phyloP scores from a whole-genome alignment of 2,888 invertebrate species.

The Melanchra persicariae region DNA sequence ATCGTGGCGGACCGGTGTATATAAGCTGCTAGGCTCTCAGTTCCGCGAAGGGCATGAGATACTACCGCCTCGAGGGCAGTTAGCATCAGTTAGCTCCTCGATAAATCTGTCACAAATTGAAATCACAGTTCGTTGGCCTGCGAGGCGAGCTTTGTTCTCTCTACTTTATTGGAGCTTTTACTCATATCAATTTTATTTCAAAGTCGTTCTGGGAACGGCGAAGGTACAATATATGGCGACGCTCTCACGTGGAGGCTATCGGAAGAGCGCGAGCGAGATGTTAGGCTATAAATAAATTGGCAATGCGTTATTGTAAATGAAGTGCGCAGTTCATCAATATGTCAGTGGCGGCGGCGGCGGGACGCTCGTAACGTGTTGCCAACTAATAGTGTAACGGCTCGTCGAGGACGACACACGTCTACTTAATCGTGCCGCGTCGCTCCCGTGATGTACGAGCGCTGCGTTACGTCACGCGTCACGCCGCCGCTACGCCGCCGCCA shows the following conservation, averaged over 20 bases:
- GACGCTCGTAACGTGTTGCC: slow-evolving; percentile 54
- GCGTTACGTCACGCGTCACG: slow-evolving; percentile 6
- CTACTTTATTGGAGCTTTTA: slow-evolving; percentile 66
- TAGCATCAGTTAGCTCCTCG: slow-evolving; percentile 71
- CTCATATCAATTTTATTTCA: slow-evolving; percentile 66
- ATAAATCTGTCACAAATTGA: slow-evolving; percentile 81
- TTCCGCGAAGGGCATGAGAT: slow-evolving; percentile 75
- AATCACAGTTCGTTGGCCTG: slow-evolving; percentile 75
- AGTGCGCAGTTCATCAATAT: slow-evolving; percentile 77
- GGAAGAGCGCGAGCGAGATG: slow-evolving; percentile 38
- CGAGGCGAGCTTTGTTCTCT: slow-evolving; percentile 65
- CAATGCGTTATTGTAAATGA: slow-evolving; percentile 74
- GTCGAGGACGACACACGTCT: slow-evolving; percentile 60
- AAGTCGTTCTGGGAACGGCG: slow-evolving; percentile 65
- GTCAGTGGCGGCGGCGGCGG: slow-evolving; percentile 65
- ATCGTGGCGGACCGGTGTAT: slow-evolving; percentile 27
- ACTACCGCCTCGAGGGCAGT: slow-evolving; percentile 66
- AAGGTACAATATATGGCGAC: slow-evolving; percentile 25
- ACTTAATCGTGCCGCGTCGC: slow-evolving; percentile 44
- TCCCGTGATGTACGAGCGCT: slow-evolving; percentile 38
- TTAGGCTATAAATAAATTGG: slow-evolving; percentile 73
- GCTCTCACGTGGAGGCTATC: slow-evolving; percentile 30
- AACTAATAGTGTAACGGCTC: slow-evolving; percentile 61
- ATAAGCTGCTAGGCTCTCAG: slow-evolving; percentile 35
- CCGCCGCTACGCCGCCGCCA: slow-evolving; percentile 9